Percentiles rank a stretch among this genome's conserved stretches.
Conservation (phyloP, 2,113 vertebrate species). For the Cephalopholis sonnerati region DNA sequence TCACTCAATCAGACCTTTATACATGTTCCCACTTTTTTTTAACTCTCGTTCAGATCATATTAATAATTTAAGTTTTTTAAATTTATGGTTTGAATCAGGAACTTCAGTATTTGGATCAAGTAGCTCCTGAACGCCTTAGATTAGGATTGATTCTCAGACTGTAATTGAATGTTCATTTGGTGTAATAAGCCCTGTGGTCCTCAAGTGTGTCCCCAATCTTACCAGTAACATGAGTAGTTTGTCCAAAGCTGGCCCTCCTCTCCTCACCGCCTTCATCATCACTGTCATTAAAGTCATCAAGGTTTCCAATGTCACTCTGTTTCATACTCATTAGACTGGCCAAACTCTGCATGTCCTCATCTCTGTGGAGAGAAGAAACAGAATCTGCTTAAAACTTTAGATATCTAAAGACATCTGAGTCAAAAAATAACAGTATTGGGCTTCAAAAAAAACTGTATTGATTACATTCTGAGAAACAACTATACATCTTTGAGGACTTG, state of each 20-base stretch:
- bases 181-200: background rate
- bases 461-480: background rate
- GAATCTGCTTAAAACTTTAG: background rate
- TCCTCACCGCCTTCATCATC: constrained; percentile 87
- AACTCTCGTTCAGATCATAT: too few species aligned
- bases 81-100: background rate
- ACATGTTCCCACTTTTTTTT: too few species aligned
- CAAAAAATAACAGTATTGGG: background rate
- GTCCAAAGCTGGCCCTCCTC: constrained; percentile 55
- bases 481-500: background rate
- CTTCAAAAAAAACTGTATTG: background rate
- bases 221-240: constrained; percentile 63
- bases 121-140: background rate
- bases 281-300: constrained; percentile 93
- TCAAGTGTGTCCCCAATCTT: background rate
- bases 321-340: constrained; percentile 94
- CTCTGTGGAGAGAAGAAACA: constrained; percentile 75
- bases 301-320: constrained; percentile 89
- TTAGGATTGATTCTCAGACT: background rate
- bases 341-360: constrained; percentile 95
- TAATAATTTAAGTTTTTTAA: too few species aligned
- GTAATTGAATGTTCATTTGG: background rate
- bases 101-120: background rate
- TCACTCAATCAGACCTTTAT: too few species aligned
- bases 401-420: background rate